A percentile compares a stretch with the other conserved stretches of the same genome.
Conservation (phyloP, 2,888 invertebrate genomes). For the Thymelicus acteon region DNA sequence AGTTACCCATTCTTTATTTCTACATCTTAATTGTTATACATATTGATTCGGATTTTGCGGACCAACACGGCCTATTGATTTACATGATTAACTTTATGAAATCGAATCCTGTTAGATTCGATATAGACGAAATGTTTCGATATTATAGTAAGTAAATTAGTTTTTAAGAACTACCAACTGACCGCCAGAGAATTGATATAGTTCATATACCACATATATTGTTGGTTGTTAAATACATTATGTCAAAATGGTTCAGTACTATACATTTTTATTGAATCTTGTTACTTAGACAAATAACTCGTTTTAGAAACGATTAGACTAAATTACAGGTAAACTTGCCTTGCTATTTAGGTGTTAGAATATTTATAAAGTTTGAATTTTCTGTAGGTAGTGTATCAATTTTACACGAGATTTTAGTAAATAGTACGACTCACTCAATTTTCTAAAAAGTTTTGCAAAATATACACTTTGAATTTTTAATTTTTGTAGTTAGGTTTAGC, state of each 20-base stretch:
- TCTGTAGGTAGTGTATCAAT: slow-evolving; percentile 26
- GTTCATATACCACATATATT: slow-evolving; percentile 1
- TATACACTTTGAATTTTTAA: slow-evolving; percentile 14
- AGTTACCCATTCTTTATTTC: background rate
- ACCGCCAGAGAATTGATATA: slow-evolving; percentile 9
- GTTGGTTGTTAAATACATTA: slow-evolving; percentile 12
- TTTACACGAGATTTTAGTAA: slow-evolving; percentile 30
- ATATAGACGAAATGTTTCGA: background rate
- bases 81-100: background rate
- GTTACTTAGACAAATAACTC: slow-evolving; percentile 32
- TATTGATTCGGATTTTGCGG: background rate
- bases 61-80: slow-evolving; percentile 1
- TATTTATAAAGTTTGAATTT: slow-evolving; percentile 32
- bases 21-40: background rate
- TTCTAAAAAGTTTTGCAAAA: slow-evolving; percentile 14
- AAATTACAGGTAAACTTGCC: slow-evolving; percentile 75
- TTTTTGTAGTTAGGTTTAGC: slow-evolving; percentile 15
- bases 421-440: slow-evolving; percentile 30
- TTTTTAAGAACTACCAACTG: background rate
- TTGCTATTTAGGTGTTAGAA: slow-evolving; percentile 71
- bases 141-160: background rate
- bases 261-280: slow-evolving; percentile 10
- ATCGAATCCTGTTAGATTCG: background rate
- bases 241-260: background rate
- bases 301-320: slow-evolving; percentile 39